Base-by-base conservation (phyloP, 2,113 vertebrate genomes). In the Sardina pilchardus region DNA sequence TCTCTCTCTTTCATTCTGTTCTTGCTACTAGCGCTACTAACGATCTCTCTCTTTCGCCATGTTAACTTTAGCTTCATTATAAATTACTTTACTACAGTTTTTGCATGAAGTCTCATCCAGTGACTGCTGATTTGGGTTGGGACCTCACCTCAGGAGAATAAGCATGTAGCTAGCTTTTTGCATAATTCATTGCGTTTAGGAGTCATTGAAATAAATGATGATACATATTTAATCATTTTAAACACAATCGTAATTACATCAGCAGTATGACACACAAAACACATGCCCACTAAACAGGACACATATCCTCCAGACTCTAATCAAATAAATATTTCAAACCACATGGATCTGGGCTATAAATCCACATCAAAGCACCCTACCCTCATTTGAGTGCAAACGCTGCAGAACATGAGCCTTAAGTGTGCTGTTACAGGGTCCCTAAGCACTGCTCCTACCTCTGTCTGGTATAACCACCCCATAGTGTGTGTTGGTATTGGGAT, bases 391-490 rank as follows among this genome's bases (percentile, higher is more conserved):
- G 45, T 14, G 12, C 45, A 47, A 9, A 47, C 12, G 8, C 45
- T 47, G 45, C 45, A 47, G 45, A 12, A 12, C 12, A 14, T 14
- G 12, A 1, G 45, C 10, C 45, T 47, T 47, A 47, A 47, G 45
- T 47, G 45, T 9, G 2, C 2, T 42, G 39, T 47, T 47, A 30
- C 0, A 75, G n/a, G 67, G 67, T 12, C 12, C 67, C 12, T 4
- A 75, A 75, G 9, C 34, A 1, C 81, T 85, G 82, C 36, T 6
- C 75, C 78, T 92, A 99, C 98, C 97, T 95, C 98, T 93, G 53
- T 98, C 97, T 30, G 97, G 96, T 19, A 97, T 96, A 39, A 98
- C 87, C 5, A 97, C 97, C 0, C 97, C 98, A 0, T 97, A 98
- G 89, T 95, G 96, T 1, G 93, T 95, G 89, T 95, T 96, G 4